phyloP scores from a whole-genome alignment of 2,888 invertebrate genomes.

The Volucella inanis region DNA sequence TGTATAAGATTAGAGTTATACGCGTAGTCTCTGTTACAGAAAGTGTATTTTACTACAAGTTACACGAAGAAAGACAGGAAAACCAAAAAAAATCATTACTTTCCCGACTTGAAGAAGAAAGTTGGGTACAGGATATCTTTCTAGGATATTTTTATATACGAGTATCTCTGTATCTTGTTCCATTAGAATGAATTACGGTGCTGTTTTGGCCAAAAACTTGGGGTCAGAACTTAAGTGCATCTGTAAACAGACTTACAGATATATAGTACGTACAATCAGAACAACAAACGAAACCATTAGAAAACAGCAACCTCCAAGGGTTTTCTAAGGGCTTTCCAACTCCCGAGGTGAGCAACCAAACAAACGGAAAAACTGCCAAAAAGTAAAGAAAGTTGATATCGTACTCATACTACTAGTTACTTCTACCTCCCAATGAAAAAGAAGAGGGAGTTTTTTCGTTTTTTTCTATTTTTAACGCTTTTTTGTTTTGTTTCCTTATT shows the following conservation, averaged over 20 bases:
- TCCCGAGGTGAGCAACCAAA: slow-evolving; percentile 55
- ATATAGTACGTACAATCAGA: slow-evolving; percentile 47
- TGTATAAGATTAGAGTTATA: slow-evolving; percentile 24
- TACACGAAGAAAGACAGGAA: neutral
- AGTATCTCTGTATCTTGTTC: slow-evolving; percentile 19
- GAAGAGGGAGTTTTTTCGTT: neutral
- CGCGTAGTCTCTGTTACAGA: slow-evolving; percentile 4
- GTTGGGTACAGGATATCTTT: slow-evolving; percentile 25
- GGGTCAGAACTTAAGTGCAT: slow-evolving; percentile 52
- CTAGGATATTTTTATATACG: slow-evolving; percentile 20
- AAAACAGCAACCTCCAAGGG: slow-evolving; percentile 30
- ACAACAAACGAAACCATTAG: slow-evolving; percentile 56
- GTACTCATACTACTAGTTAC: slow-evolving; percentile 20
- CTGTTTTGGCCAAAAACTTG: slow-evolving; percentile 63
- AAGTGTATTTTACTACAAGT: slow-evolving; percentile 11
- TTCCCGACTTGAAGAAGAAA: slow-evolving; percentile 12
- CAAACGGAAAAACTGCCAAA: slow-evolving; percentile 32
- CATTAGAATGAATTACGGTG: slow-evolving; percentile 56
- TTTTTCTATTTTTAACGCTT: slow-evolving; percentile 1
- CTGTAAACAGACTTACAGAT: slow-evolving; percentile 29
- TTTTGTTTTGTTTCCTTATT: neutral
- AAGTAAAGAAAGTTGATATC: slow-evolving; percentile 60
- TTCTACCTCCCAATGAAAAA: slow-evolving; percentile 27
- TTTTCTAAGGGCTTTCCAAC: slow-evolving; percentile 18
- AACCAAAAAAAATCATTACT: neutral